Percentiles rank a stretch among this genome's conserved stretches.
Conservation (phyloP, 2,797 vertebrate genomes). For the Oreochromis mossambicus region DNA sequence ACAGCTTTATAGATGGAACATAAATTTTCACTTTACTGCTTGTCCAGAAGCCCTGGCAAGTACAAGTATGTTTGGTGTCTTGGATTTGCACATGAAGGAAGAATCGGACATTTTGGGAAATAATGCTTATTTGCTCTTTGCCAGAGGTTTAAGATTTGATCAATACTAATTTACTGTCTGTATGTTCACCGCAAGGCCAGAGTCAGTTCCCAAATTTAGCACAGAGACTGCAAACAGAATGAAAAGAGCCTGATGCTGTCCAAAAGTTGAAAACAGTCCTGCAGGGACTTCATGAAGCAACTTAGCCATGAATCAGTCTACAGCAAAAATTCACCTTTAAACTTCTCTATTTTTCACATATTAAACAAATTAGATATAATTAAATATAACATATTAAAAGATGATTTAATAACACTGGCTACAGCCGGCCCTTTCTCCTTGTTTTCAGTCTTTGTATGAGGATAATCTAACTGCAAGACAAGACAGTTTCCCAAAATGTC, state of each 20-base stretch:
- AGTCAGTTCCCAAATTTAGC: not conserved
- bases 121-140: not conserved
- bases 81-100: not conserved
- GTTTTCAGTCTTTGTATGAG: not conserved
- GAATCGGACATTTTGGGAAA: not conserved
- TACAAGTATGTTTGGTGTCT: not conserved
- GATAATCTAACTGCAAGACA: not conserved
- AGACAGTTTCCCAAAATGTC: not conserved
- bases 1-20: not conserved
- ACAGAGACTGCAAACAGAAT: not conserved
- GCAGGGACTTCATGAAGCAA: rapidly evolving
- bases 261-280: not conserved
- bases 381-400: not conserved
- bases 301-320: not conserved
- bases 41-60: not conserved
- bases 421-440: not conserved
- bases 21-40: not conserved
- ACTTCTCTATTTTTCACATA: not conserved
- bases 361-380: not conserved
- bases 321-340: not conserved
- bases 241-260: not conserved
- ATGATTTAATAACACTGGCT: not conserved
- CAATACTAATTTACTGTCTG: not conserved
- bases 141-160: not conserved
- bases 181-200: not conserved